phyloP scores from a whole-genome alignment of 2,113 vertebrate species.

The Nansenia antarctica region DNA sequence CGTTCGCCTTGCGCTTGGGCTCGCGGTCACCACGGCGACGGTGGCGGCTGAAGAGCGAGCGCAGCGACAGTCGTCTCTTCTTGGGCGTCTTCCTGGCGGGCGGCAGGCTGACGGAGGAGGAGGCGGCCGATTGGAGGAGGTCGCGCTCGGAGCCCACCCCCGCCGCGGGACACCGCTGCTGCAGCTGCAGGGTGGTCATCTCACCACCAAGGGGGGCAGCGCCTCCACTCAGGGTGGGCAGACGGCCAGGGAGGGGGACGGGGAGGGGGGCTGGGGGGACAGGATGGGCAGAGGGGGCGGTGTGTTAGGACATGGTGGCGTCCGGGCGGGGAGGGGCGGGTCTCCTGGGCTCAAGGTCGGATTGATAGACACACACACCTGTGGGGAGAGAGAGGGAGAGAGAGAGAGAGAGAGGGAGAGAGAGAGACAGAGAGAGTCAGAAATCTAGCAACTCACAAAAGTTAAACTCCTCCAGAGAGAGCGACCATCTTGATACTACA shows the following conservation, averaged over 20 bases:
- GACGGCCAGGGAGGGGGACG: conserved; percentile 22
- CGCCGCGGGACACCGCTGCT: conserved; percentile 73
- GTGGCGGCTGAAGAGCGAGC: conserved; percentile 86
- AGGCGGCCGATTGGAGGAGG: conserved; percentile 89
- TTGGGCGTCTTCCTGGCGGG: conserved; percentile 94
- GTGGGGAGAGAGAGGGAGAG: no score
- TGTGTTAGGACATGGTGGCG: conserved; percentile 62
- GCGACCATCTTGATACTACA: no score
- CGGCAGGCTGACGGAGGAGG: conserved; percentile 92
- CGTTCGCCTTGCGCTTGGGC: conserved; percentile 87
- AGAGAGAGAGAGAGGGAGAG: no score
- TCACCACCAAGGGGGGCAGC: conserved; percentile 54
- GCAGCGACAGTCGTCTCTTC: conserved; percentile 90
- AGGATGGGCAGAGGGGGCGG: conserved; percentile 39
- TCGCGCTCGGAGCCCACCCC: conserved; percentile 92
- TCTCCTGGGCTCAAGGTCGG: conserved; percentile 17
- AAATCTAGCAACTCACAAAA: no score
- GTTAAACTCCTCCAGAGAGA: no score
- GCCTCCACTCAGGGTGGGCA: conserved; percentile 9
- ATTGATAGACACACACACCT: no score
- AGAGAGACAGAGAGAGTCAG: no score
- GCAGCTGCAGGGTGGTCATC: conserved; percentile 87
- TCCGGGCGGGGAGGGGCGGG: not conserved
- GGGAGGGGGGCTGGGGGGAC: not conserved
- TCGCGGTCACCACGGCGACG: conserved; percentile 78